Evolutionary conservation across 53 echinoderm and acorn worm genomes (phyloP).

Genomic region (Arbacia lixula): DNA sequence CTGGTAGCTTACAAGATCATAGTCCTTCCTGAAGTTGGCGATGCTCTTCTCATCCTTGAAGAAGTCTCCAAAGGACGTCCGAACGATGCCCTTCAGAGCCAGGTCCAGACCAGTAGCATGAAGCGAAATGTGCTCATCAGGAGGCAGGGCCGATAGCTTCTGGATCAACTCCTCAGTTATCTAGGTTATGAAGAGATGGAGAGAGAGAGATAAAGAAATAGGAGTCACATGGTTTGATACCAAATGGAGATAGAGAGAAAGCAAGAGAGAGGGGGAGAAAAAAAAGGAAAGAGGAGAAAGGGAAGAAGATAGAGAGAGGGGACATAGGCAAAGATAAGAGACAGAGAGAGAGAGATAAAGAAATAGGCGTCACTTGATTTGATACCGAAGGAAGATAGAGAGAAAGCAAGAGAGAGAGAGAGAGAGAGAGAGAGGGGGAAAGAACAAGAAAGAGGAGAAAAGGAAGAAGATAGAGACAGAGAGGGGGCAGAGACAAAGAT

Average conservation of each 20-base stretch:
- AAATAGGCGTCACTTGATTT: too few relatives aligned
- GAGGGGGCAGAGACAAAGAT: too few relatives aligned
- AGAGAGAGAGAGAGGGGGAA: neutral
- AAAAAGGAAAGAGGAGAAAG: neutral
- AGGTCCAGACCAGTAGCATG: constrained; percentile 34
- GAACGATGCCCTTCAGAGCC: constrained; percentile 56
- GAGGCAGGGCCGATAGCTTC: constrained; percentile 49
- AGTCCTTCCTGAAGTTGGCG: constrained; percentile 53
- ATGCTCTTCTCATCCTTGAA: constrained; percentile 59
- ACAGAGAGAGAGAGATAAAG: neutral
- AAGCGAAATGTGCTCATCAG: constrained; percentile 68
- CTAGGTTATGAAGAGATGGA: constrained; percentile 25
- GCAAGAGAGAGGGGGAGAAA: neutral
- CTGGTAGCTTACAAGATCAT: constrained; percentile 49
- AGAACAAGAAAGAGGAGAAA: too few relatives aligned
- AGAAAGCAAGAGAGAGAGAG: neutral
- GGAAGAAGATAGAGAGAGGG: neutral
- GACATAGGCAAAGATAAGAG: too few relatives aligned
- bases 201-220: too few relatives aligned
- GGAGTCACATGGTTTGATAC: too few relatives aligned
- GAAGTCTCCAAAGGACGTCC: constrained; percentile 65
- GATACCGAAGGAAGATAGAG: neutral
- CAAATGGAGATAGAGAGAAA: too few relatives aligned
- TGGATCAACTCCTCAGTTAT: constrained; percentile 45
- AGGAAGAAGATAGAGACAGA: too few relatives aligned